phyloP scores from a whole-genome alignment of 2,797 vertebrate genomes.

The Tokudaia muenninki region DNA sequence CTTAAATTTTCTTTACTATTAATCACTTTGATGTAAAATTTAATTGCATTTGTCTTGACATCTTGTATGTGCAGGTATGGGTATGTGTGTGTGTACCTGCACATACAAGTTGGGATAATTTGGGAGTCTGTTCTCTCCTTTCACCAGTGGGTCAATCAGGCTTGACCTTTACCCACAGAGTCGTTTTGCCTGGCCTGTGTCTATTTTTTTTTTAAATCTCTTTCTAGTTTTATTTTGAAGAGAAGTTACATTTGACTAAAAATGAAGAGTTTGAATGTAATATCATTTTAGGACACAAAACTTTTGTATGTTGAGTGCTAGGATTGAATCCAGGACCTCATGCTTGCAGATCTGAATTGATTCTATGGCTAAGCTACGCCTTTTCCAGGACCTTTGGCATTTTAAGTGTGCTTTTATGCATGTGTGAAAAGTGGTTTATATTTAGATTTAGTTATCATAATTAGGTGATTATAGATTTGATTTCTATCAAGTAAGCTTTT shows the following conservation, averaged over 20 bases:
- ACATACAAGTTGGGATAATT: not conserved
- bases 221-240: slow-evolving; percentile 61
- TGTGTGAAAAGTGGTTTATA: slow-evolving; percentile 25
- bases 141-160: not conserved
- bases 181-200: not conserved
- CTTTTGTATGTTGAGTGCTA: not conserved
- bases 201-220: not conserved
- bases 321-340: not conserved
- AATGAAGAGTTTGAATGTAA: slow-evolving; percentile 25
- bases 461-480: not conserved
- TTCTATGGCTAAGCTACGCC: not conserved
- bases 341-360: not conserved
- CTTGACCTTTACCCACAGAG: not conserved
- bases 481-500: not conserved
- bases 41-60: not conserved
- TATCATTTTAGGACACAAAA: not conserved
- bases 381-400: not conserved
- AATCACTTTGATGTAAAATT: slow-evolving; percentile 26
- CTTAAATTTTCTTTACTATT: slow-evolving; percentile 18
- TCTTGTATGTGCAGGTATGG: not conserved
- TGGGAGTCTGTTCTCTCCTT: not conserved
- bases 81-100: not conserved
- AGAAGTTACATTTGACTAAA: slow-evolving; percentile 38
- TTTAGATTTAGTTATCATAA: slow-evolving; percentile 32
- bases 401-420: slow-evolving; percentile 33